A percentile compares a stretch with the other conserved stretches of the same genome.
These are phyloP conservation scores for Psittacus erithacus DNA, from an alignment of 2,113 vertebrate species.

Conservation along the genomic window DNA sequence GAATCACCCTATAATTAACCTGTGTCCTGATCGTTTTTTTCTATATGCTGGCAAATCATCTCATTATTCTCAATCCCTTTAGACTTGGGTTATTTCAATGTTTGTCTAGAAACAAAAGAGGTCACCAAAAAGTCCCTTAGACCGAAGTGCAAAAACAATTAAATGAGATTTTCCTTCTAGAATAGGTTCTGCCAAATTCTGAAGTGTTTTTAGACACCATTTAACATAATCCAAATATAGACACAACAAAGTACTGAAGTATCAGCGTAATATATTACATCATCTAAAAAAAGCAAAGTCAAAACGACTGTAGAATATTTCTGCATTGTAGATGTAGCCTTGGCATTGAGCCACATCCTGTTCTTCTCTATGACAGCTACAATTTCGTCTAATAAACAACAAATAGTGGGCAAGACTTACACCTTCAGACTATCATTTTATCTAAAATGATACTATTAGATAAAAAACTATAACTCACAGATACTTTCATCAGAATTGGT, in stretches of 20 bases:
- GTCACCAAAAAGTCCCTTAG: not conserved
- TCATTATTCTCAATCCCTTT: not conserved
- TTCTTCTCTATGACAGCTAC: not conserved
- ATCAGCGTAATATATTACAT: not conserved
- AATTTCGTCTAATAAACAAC: not conserved
- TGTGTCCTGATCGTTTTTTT: not conserved
- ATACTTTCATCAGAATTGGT: not conserved
- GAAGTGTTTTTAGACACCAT: not conserved
- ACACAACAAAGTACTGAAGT: not conserved
- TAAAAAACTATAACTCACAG: not conserved
- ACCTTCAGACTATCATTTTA: not conserved
- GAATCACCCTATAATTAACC: not conserved
- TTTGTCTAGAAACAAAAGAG: not conserved
- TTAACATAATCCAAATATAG: not conserved
- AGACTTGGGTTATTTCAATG: not conserved
- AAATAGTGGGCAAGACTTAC: not conserved
- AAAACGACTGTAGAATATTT: not conserved
- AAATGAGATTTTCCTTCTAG: not conserved
- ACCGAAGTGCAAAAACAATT: not conserved
- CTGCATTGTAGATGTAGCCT: not conserved
- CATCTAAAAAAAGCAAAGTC: not conserved
- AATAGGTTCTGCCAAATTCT: not conserved
- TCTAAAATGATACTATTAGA: not conserved
- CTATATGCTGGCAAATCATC: not conserved
- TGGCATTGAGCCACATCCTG: not conserved